Evolutionary conservation across 2,797 vertebrate species (phyloP).

Genomic region (Rhinatrema bivittatum): DNA sequence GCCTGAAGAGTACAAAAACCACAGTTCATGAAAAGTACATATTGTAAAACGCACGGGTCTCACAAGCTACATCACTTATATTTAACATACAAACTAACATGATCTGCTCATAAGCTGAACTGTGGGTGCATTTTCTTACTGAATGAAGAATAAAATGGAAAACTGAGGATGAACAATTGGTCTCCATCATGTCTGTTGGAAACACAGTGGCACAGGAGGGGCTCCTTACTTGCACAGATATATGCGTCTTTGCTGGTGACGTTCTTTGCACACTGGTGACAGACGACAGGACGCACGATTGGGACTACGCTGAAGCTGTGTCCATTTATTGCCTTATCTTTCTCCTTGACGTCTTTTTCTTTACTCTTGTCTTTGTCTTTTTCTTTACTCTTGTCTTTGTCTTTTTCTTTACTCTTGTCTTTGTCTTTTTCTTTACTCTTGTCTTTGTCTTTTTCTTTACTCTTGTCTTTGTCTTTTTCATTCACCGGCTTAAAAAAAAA

Average conservation of each 20-base stretch:
- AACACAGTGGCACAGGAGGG: rapidly evolving
- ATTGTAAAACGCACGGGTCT: too few relatives aligned
- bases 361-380: too few relatives aligned
- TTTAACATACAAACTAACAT: too few relatives aligned
- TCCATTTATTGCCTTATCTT: slow-evolving; percentile 75
- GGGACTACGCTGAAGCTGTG: slow-evolving; percentile 68
- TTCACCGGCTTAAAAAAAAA: slow-evolving; percentile 56
- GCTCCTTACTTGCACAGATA: slow-evolving; percentile 75
- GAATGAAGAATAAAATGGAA: not conserved
- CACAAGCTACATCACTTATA: too few relatives aligned
- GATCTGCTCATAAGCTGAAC: too few relatives aligned
- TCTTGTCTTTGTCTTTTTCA: slow-evolving; percentile 85
- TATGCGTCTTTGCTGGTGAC: slow-evolving; percentile 76
- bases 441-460: slow-evolving; percentile 75
- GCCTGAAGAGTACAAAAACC: too few relatives aligned
- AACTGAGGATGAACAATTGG: not conserved
- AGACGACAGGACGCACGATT: slow-evolving; percentile 55
- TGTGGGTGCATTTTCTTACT: too few relatives aligned
- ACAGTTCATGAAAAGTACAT: too few relatives aligned
- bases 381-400: slow-evolving; percentile 75
- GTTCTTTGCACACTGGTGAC: slow-evolving; percentile 77
- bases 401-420: slow-evolving; percentile 87
- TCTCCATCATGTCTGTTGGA: not conserved
- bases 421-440: slow-evolving; percentile 81
- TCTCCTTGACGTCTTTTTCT: slow-evolving; percentile 77